These are phyloP conservation scores for Eupelmus urozonus DNA, from an alignment of 2,888 invertebrate genomes.

Conservation along the genomic window DNA sequence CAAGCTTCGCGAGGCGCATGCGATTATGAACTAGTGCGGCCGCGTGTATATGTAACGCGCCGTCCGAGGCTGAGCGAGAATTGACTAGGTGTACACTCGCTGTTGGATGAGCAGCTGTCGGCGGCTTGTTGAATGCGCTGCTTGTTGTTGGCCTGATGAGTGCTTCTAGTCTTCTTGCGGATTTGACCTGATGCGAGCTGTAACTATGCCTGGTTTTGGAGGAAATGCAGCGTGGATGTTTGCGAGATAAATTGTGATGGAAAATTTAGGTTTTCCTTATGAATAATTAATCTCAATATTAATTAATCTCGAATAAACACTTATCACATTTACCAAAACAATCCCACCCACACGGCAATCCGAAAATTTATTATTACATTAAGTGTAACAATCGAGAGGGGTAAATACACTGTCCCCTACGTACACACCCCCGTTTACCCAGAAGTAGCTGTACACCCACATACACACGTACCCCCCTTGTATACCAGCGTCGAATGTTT, in stretches of 20 bases:
- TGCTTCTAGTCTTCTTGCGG: no score
- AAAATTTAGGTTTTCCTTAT: no score
- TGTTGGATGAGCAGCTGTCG: neutral
- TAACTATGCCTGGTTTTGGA: no score
- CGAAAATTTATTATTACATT: conserved; percentile 29
- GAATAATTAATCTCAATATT: no score
- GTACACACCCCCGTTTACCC: neutral
- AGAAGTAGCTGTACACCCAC: neutral
- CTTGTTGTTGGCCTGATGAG: no score
- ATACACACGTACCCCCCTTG: conserved; percentile 3
- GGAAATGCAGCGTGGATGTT: no score
- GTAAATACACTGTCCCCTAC: neutral
- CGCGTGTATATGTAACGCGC: neutral
- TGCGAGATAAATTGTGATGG: no score
- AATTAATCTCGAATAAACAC: no score
- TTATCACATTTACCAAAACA: neutral
- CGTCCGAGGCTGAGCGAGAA: neutral
- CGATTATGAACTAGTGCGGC: conserved; percentile 13
- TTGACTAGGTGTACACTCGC: neutral
- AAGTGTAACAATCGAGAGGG: conserved; percentile 37
- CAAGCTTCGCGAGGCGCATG: neutral
- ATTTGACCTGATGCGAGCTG: no score
- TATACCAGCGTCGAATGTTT: conserved; percentile 60
- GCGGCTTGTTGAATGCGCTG: no score
- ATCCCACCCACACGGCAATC: neutral